phyloP scores from a whole-genome alignment of 2,797 vertebrate species.

The Buphagus erythrorhynchus region DNA sequence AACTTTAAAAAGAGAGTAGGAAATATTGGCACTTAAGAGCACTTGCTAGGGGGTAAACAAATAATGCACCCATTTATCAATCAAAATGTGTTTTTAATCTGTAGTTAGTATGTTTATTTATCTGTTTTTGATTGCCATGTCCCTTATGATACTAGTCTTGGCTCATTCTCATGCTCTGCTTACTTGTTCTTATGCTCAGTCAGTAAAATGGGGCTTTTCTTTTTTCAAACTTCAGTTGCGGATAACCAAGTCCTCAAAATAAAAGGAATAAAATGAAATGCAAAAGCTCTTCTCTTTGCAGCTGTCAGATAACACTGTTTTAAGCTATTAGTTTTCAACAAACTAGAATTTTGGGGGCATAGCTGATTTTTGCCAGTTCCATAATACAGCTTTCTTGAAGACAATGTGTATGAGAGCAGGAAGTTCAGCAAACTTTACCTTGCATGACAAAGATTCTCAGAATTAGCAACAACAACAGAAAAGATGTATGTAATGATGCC shows the following conservation, averaged over 20 bases:
- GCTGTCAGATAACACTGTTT: neutral
- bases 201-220: neutral
- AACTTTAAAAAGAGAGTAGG: neutral
- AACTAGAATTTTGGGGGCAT: neutral
- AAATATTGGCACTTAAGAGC: neutral
- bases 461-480: no score
- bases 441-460: neutral
- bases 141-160: accelerated
- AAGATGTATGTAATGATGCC: neutral
- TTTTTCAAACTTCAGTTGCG: neutral
- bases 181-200: neutral
- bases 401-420: neutral
- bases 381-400: neutral
- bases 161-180: neutral
- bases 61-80: accelerated
- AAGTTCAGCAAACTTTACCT: neutral
- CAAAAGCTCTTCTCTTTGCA: neutral
- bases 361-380: neutral
- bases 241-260: neutral
- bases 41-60: neutral
- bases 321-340: neutral
- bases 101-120: neutral
- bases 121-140: accelerated
- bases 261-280: neutral
- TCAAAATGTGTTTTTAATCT: neutral